These are phyloP conservation scores for Apostichopus japonicus DNA, from an alignment of 35 echinoderm and acorn worm species.

Conservation along the genomic window DNA sequence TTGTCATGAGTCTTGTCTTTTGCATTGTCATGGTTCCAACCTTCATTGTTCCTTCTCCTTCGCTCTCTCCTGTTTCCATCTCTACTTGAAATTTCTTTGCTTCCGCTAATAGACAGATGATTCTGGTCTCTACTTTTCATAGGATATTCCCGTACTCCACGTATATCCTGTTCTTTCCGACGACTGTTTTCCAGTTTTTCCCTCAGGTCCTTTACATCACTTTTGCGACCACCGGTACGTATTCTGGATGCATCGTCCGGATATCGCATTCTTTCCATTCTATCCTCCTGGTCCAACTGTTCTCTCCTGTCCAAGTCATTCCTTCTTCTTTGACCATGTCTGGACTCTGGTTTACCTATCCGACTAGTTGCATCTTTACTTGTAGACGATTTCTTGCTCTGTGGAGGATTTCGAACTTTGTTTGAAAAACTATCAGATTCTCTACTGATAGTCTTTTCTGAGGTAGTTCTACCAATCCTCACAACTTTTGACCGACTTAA, in stretches of 20 bases:
- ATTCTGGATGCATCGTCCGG: neutral
- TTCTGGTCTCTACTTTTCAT: neutral
- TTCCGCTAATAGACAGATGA: neutral
- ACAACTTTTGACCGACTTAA: neutral
- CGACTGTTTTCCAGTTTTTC: neutral
- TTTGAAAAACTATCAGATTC: neutral
- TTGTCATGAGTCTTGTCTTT: neutral
- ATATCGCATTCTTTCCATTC: neutral
- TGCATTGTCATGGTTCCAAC: neutral
- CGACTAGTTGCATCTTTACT: neutral
- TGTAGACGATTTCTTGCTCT: neutral
- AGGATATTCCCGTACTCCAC: neutral
- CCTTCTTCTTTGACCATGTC: neutral
- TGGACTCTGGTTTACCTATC: neutral
- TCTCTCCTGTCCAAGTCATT: neutral
- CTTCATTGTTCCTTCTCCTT: neutral
- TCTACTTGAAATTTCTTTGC: neutral
- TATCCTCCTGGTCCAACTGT: neutral
- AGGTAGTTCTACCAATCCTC: neutral
- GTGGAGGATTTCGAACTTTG: neutral
- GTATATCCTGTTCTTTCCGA: neutral
- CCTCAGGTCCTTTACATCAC: neutral
- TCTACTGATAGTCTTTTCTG: too few relatives aligned
- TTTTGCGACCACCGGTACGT: neutral
- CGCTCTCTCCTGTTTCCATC: constrained; percentile 18